Base-by-base conservation (phyloP, 1,140 invertebrate genomes). In the Philotrypesis tridentata region DNA sequence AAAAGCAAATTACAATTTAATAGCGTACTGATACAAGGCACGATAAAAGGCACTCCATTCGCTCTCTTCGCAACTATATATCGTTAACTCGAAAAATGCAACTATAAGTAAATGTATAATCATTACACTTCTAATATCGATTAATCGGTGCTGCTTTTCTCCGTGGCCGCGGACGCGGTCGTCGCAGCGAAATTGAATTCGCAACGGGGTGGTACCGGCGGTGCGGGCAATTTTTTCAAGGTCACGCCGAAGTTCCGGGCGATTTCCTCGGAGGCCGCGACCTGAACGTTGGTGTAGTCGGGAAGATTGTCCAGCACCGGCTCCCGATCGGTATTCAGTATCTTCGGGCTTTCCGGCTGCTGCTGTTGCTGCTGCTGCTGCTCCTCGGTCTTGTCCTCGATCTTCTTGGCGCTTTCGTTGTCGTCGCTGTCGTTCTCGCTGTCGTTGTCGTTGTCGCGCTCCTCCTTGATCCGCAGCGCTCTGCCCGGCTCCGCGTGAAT, bases 271-370 rank as follows among this genome's bases (percentile, higher is more conserved):
- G 79, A 84, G 2, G 83, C 84, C 25, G 84, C 81, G 7, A 85
- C 43, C 2, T 79, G 78, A 27, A 91, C 79, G 80, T 91, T 91
- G 86, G 90, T 89, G 29, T 91, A 91, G 40, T 91, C 89, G 7
- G 88, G 87, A 0, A 61, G 60, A 4, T 75, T 82, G 0, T 79
- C 80, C 17, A 68, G 80, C 37, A 48, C 3, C 12, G 2, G 12
- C 48, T 60, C 31, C 37, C 43, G 14, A 55, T 72, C 68, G 67
- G 68, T 63, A 27, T 79, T 72, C 27, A 61, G 40, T 33, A 68
- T 79, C 63, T 78, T 60, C 25, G 71, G 33, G 40, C 68, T 77
- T 14, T 79, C 43, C 23, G 7, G 70, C 31, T 40, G n/a, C n/a
- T n/a, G n/a, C n/a, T n/a, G n/a, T n/a, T n/a, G n/a, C n/a, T n/a